Percentiles rank a stretch among this genome's conserved stretches.
Evolutionary conservation across 2,888 invertebrate species (phyloP).

Genomic region (Encarsia formosa): DNA sequence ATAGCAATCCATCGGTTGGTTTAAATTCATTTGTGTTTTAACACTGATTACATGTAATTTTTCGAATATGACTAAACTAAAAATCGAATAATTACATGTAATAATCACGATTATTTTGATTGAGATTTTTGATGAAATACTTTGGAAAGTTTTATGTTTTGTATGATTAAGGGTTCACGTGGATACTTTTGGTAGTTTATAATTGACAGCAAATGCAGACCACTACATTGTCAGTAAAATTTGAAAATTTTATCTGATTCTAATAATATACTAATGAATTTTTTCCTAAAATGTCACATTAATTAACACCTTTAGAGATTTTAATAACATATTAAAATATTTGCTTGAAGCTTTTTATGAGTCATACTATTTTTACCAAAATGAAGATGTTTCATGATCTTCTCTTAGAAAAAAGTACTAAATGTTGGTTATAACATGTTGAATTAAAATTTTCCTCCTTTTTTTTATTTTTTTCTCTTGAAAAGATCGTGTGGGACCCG

Average conservation of each 20-base stretch:
- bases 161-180: conserved; percentile 44
- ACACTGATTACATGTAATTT: background rate
- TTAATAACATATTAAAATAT: too few relatives aligned
- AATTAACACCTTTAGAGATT: too few relatives aligned
- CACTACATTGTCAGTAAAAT: conserved; percentile 34
- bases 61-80: too few relatives aligned
- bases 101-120: background rate
- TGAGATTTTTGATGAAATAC: conserved; percentile 7
- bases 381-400: too few relatives aligned
- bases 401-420: background rate
- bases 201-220: conserved; percentile 36
- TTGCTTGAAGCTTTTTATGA: too few relatives aligned
- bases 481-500: conserved; percentile 88
- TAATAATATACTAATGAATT: too few relatives aligned
- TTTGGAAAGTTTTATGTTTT: conserved; percentile 37
- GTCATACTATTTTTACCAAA: too few relatives aligned
- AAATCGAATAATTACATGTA: too few relatives aligned
- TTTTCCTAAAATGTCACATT: too few relatives aligned
- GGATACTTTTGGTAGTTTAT: conserved; percentile 45
- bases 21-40: background rate
- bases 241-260: too few relatives aligned
- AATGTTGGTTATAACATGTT: too few relatives aligned
- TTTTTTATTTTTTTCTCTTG: background rate
- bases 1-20: conserved; percentile 83
- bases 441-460: background rate